Conservation (phyloP, 2,797 vertebrate genomes). For the Bucorvus abyssinicus region DNA sequence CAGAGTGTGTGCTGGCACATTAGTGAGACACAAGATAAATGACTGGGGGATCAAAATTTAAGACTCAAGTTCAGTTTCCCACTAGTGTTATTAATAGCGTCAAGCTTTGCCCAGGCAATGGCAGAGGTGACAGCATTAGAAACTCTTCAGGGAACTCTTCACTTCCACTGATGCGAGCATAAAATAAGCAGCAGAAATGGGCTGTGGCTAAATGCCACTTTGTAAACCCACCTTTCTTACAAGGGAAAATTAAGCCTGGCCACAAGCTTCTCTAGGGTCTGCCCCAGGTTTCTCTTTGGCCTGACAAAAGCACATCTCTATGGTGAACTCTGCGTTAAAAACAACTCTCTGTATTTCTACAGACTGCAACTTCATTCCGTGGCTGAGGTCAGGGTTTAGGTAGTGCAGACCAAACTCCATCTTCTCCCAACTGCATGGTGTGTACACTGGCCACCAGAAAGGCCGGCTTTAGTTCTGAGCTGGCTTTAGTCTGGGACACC, state of each 20-base stretch:
- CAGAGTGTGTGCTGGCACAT: neutral
- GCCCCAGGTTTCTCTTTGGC: neutral
- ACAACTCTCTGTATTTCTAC: neutral
- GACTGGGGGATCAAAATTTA: neutral
- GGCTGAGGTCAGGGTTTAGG: neutral
- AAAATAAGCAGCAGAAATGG: neutral
- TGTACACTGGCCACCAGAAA: neutral
- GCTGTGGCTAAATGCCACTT: neutral
- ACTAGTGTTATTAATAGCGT: neutral
- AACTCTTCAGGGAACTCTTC: neutral
- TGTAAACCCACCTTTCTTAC: neutral
- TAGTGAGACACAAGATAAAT: neutral
- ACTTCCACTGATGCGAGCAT: neutral
- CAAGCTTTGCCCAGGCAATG: neutral
- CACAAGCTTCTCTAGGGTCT: neutral
- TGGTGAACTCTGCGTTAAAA: neutral
- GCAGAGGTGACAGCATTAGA: neutral
- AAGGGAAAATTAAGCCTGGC: neutral
- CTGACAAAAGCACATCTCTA: neutral
- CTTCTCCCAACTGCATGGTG: neutral
- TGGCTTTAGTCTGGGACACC: neutral
- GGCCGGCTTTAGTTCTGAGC: neutral
- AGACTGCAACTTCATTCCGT: neutral
- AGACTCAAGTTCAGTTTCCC: neutral
- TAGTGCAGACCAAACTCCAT: neutral